phyloP scores from a whole-genome alignment of 2,888 invertebrate species.

The Vanessa cardui region DNA sequence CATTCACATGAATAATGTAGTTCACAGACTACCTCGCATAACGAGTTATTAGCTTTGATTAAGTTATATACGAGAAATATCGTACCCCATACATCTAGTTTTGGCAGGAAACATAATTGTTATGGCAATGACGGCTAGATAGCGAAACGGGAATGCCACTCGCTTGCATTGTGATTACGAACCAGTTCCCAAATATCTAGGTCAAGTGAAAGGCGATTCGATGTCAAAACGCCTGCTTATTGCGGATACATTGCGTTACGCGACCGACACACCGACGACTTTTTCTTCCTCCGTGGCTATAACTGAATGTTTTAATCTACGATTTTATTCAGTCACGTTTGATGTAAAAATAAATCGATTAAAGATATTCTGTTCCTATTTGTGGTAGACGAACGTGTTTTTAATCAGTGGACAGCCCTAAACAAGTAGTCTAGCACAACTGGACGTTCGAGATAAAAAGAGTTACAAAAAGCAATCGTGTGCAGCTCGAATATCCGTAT shows the following conservation, averaged over 20 bases:
- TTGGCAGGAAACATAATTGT: conserved; percentile 52
- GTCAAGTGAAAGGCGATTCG: conserved; percentile 80
- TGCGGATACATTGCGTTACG: conserved; percentile 55
- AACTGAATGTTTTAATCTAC: conserved; percentile 2
- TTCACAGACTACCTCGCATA: conserved; percentile 2
- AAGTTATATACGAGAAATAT: conserved; percentile 15
- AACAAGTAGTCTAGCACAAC: conserved; percentile 64
- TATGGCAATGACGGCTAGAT: conserved; percentile 46
- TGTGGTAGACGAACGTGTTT: background rate
- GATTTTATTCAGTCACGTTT: background rate
- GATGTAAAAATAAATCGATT: too few species aligned
- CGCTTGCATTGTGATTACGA: conserved; percentile 70
- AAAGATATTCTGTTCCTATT: background rate
- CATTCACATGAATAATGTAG: conserved; percentile 19
- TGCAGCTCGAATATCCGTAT: conserved; percentile 52
- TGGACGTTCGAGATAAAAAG: conserved; percentile 69
- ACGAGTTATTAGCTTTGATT: conserved; percentile 15
- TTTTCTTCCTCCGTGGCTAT: conserved; percentile 27
- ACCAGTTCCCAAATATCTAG: conserved; percentile 81
- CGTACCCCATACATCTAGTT: conserved; percentile 31
- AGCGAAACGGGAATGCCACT: conserved; percentile 49
- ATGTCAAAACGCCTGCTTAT: conserved; percentile 63
- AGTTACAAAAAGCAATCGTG: conserved; percentile 72
- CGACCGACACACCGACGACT: conserved; percentile 27
- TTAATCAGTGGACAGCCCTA: conserved; percentile 35